phyloP scores from a whole-genome alignment of 2,113 vertebrate genomes.

The Upupa epops region DNA sequence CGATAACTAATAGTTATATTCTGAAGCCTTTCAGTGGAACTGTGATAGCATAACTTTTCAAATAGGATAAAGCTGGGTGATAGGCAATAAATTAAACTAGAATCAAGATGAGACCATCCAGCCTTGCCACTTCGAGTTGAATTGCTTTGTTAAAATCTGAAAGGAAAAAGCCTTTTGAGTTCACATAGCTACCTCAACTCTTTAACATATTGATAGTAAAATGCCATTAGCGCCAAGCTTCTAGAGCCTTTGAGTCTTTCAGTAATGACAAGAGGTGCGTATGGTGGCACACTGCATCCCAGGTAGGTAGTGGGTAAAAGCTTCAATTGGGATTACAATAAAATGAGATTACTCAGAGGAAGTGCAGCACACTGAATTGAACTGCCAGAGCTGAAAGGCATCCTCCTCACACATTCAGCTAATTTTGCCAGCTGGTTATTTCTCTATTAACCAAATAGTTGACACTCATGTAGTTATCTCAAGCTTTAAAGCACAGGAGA shows the following conservation, averaged over 20 bases:
- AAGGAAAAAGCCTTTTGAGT: constrained; percentile 67
- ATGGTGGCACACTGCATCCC: constrained; percentile 49
- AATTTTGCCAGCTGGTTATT: constrained; percentile 62
- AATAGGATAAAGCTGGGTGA: constrained; percentile 56
- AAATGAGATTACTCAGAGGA: constrained; percentile 64
- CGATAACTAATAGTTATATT: constrained; percentile 54
- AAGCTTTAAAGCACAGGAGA: not conserved
- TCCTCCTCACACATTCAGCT: constrained; percentile 15
- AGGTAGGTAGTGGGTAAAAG: constrained; percentile 64
- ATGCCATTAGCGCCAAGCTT: constrained; percentile 64
- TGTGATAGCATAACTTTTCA: constrained; percentile 55
- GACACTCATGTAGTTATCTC: not conserved
- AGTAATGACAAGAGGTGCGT: constrained; percentile 55
- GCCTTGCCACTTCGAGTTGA: constrained; percentile 59
- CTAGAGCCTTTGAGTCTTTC: constrained; percentile 65
- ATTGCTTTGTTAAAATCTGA: constrained; percentile 68
- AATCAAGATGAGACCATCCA: constrained; percentile 62
- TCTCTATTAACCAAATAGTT: constrained; percentile 53
- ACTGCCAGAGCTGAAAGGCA: constrained; percentile 60
- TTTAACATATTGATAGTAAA: constrained; percentile 71
- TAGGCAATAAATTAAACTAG: constrained; percentile 69
- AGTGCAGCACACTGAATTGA: constrained; percentile 63
- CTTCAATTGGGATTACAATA: constrained; percentile 66
- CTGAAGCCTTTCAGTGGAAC: constrained; percentile 45
- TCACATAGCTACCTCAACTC: constrained; percentile 59